Conservation (phyloP, 2,113 vertebrate species). For the Anoura caudifer region DNA sequence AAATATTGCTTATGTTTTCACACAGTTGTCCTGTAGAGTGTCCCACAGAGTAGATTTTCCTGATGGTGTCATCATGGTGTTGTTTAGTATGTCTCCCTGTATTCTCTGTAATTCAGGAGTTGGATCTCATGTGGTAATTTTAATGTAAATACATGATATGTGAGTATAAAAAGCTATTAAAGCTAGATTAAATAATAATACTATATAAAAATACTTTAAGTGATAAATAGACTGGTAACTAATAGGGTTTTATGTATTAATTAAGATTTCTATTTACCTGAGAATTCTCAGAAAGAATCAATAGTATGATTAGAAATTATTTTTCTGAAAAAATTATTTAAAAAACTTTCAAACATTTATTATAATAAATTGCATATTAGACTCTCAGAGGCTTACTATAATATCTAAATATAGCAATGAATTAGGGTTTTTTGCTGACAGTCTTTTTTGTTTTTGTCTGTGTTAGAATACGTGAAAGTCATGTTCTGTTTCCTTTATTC, state of each 20-base stretch:
- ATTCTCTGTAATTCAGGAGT: background rate
- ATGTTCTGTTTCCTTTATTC: background rate
- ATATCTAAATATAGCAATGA: background rate
- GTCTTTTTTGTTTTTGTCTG: background rate
- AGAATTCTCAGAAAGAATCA: background rate
- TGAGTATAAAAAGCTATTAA: background rate
- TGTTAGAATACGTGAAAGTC: background rate
- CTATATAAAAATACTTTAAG: background rate
- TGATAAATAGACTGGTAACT: background rate
- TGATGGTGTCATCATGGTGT: background rate
- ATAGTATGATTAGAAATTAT: background rate
- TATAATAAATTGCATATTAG: background rate
- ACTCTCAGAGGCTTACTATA: background rate
- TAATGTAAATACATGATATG: background rate
- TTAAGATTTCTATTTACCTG: background rate
- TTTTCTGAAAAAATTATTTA: background rate
- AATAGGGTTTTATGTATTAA: background rate
- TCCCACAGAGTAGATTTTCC: background rate
- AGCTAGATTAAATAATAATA: background rate
- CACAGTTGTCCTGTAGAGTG: background rate
- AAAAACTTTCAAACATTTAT: background rate
- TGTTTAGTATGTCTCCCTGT: background rate
- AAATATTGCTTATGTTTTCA: background rate
- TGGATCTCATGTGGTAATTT: background rate
- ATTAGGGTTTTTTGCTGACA: background rate